Evolutionary conservation across 1,140 invertebrate species (phyloP).

Genomic region (Drosophila obscura): DNA sequence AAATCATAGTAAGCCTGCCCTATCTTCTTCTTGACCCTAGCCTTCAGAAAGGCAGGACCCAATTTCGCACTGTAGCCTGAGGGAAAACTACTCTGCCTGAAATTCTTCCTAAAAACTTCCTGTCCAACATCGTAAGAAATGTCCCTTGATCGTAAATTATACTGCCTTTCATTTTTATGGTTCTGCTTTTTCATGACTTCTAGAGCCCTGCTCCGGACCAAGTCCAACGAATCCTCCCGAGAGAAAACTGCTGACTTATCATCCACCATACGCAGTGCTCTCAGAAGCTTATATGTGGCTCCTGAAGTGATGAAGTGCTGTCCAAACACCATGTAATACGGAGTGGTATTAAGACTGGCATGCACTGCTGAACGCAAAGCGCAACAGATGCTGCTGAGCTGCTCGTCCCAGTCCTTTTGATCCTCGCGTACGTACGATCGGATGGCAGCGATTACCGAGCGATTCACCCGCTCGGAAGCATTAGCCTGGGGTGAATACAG

Average conservation of each 20-base stretch:
- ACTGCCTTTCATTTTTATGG: background rate
- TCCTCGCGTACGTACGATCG: no score
- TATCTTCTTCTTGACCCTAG: conserved; percentile 13
- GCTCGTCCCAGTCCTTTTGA: no score
- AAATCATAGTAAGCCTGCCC: conserved; percentile 1
- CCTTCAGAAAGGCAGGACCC: conserved; percentile 11
- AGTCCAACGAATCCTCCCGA: conserved; percentile 6
- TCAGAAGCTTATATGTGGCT: no score
- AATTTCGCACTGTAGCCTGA: conserved; percentile 28
- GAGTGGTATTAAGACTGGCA: no score
- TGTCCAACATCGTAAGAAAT: conserved; percentile 9
- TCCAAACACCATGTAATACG: no score
- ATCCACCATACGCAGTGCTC: background rate
- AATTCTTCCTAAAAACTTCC: conserved; percentile 13
- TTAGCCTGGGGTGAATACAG: no score
- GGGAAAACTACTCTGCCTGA: conserved; percentile 10
- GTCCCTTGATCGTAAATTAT: conserved; percentile 12
- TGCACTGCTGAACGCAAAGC: no score
- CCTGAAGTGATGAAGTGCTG: no score
- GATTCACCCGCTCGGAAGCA: no score
- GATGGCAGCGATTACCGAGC: no score
- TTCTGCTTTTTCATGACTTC: background rate
- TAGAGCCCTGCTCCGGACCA: background rate
- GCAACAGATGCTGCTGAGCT: no score
- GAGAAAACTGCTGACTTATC: background rate